These are phyloP conservation scores for Pseudopipra pipra DNA, from an alignment of 2,113 vertebrate species.

Conservation along the genomic window DNA sequence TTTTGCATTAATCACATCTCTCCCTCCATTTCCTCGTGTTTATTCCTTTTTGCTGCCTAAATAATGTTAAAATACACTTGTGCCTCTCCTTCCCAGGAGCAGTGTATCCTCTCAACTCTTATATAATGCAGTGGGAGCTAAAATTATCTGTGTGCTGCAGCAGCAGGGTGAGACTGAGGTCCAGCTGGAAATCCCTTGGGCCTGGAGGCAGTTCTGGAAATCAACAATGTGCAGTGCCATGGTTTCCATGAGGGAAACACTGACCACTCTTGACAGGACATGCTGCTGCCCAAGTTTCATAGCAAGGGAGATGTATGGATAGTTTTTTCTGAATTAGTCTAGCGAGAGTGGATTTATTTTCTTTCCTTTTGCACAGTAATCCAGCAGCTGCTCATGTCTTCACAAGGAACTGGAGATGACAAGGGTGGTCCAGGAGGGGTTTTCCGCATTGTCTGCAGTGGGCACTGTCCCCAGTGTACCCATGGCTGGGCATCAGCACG, in stretches of 20 bases:
- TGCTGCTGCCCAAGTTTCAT: background rate
- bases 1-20: background rate
- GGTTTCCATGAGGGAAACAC: accelerated
- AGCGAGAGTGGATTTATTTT: background rate
- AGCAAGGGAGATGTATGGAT: accelerated
- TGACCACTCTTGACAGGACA: background rate
- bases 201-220: background rate
- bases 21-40: background rate
- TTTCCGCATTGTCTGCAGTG: accelerated
- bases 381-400: background rate
- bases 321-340: background rate
- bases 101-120: background rate
- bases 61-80: background rate
- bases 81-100: background rate
- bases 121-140: accelerated
- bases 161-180: background rate
- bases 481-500: background rate
- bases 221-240: accelerated
- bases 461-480: background rate
- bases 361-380: background rate
- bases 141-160: accelerated
- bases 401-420: background rate
- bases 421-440: background rate
- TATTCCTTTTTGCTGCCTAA: background rate
- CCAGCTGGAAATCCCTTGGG: background rate